phyloP scores from a whole-genome alignment of 2,113 vertebrate genomes.

The Muscicapa adusta region DNA sequence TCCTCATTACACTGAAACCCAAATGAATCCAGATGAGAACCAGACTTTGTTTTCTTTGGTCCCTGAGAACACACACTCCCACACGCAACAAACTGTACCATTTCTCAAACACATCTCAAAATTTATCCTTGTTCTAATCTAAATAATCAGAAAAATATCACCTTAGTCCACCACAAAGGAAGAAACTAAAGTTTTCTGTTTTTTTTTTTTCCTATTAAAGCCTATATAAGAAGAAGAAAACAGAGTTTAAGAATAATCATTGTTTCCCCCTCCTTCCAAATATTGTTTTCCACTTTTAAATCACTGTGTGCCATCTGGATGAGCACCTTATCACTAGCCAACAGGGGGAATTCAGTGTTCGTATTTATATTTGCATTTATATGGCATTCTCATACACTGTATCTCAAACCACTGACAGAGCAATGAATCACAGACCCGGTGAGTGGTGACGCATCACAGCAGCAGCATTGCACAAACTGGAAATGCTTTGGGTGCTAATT shows the following conservation, averaged over 20 bases:
- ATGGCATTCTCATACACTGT: conserved; percentile 75
- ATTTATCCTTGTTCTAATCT: conserved; percentile 28
- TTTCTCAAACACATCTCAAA: neutral
- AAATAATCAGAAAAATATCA: conserved; percentile 28
- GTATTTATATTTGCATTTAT: conserved; percentile 80
- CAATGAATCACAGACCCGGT: conserved; percentile 73
- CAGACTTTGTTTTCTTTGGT: neutral
- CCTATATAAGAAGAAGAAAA: conserved; percentile 16
- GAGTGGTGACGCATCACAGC: conserved; percentile 39
- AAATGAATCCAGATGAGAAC: neutral
- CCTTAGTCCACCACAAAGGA: neutral
- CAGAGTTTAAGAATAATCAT: conserved; percentile 31
- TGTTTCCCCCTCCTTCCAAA: neutral
- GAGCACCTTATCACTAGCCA: conserved; percentile 76
- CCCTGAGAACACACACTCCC: neutral
- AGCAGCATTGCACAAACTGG: neutral
- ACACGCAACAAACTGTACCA: neutral
- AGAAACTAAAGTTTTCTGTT: neutral
- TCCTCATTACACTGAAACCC: neutral
- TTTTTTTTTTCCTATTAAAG: neutral
- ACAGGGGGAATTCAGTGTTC: conserved; percentile 69
- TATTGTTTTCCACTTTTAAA: conserved; percentile 69
- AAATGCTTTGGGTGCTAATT: conserved; percentile 61
- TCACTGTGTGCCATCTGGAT: conserved; percentile 72
- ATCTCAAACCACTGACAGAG: conserved; percentile 73